A percentile compares a stretch with the other conserved stretches of the same genome.
phyloP scores from a whole-genome alignment of 2,113 vertebrate genomes.

The Tor tambroides region DNA sequence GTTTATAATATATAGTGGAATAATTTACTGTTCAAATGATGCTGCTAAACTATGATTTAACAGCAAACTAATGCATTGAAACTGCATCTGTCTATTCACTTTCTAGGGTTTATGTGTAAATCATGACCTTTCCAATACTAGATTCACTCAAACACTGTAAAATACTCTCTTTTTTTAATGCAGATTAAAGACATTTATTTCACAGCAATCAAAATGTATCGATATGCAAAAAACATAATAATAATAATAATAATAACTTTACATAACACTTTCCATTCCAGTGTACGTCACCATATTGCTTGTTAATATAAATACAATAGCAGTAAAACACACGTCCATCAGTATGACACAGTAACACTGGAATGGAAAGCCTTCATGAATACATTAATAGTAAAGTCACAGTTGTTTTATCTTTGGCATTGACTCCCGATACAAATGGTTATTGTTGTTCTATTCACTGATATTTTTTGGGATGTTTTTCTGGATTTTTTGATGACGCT shows the following conservation, averaged over 20 bases:
- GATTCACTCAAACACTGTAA: neutral
- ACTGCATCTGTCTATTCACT: neutral
- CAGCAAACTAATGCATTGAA: neutral
- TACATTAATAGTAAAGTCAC: slow-evolving; percentile 6
- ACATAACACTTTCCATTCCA: neutral
- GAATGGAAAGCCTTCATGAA: neutral
- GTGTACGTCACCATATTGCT: neutral
- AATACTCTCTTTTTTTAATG: neutral
- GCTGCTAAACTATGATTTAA: neutral
- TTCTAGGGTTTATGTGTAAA: too few relatives aligned
- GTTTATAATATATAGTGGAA: neutral
- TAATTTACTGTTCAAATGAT: neutral
- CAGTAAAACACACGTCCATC: neutral
- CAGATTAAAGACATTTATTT: neutral
- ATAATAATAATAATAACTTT: neutral
- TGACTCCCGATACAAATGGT: neutral
- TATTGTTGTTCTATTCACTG: neutral
- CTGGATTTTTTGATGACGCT: slow-evolving; percentile 69
- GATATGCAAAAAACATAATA: neutral
- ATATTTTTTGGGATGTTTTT: neutral
- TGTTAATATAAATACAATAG: neutral
- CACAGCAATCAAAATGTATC: neutral
- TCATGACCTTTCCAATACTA: neutral
- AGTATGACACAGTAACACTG: slow-evolving; percentile 11
- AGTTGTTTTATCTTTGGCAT: neutral